These are phyloP conservation scores for Eucidaris tribuloides DNA, from an alignment of 35 echinoderm and acorn worm species.

Conservation along the genomic window DNA sequence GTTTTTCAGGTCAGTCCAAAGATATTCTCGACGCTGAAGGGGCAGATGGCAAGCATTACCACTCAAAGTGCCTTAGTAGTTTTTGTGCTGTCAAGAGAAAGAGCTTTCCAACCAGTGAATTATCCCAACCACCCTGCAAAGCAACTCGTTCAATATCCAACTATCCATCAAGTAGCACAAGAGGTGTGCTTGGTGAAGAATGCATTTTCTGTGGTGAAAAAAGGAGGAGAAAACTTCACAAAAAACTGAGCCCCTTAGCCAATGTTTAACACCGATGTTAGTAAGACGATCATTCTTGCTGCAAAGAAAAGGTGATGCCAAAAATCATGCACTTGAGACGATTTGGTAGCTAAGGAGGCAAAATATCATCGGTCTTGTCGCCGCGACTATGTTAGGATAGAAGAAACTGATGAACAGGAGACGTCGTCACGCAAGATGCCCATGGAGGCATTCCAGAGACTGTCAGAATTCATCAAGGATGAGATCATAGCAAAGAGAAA, in stretches of 20 bases:
- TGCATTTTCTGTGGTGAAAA: constrained; percentile 43
- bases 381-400: constrained; percentile 29
- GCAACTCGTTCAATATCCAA: constrained; percentile 24
- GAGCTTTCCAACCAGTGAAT: neutral
- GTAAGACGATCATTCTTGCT: constrained; percentile 32
- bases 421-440: constrained; percentile 10
- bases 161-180: constrained; percentile 26
- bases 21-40: neutral
- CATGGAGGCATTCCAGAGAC: neutral
- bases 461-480: constrained; percentile 20
- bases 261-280: constrained; percentile 41
- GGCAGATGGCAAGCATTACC: constrained; percentile 45
- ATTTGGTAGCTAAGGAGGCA: constrained; percentile 79
- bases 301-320: constrained; percentile 33
- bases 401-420: constrained; percentile 14
- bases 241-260: constrained; percentile 42
- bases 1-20: neutral
- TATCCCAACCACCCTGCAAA: constrained; percentile 15
- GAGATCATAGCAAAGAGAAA: constrained; percentile 5
- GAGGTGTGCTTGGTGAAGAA: constrained; percentile 30
- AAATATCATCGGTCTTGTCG: constrained; percentile 45
- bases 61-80: constrained; percentile 11
- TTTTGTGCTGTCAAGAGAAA: constrained; percentile 34
- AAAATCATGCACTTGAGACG: constrained; percentile 20
- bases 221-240: constrained; percentile 23